A percentile compares a stretch with the other conserved stretches of the same genome.
Conservation (phyloP, 2,113 vertebrate species). For the Diadophis punctatus region DNA sequence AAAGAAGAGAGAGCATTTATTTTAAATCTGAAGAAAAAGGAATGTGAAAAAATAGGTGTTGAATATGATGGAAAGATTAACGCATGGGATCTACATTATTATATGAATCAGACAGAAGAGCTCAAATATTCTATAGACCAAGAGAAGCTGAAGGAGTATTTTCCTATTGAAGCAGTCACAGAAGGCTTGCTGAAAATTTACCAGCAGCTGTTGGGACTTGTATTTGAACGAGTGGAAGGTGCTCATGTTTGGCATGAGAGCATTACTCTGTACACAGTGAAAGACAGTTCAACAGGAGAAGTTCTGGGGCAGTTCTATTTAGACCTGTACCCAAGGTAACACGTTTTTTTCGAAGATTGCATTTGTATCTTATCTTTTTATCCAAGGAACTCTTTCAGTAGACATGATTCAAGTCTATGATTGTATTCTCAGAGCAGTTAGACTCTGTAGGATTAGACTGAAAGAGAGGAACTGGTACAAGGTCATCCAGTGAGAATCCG, state of each 20-base stretch:
- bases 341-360: background rate
- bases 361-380: background rate
- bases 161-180: constrained; percentile 87
- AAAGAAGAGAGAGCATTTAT: constrained; percentile 83
- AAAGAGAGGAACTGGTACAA: background rate
- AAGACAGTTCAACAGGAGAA: constrained; percentile 77
- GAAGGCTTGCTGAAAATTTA: constrained; percentile 86
- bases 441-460: background rate
- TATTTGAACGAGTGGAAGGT: constrained; percentile 73
- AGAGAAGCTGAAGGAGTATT: constrained; percentile 90
- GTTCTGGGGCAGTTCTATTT: constrained; percentile 90
- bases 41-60: constrained; percentile 78
- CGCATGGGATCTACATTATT: constrained; percentile 92
- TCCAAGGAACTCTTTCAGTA: background rate
- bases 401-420: background rate
- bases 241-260: constrained; percentile 84
- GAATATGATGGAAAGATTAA: constrained; percentile 83
- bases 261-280: constrained; percentile 80
- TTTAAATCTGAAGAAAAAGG: constrained; percentile 83
- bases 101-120: constrained; percentile 89
- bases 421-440: background rate
- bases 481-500: background rate
- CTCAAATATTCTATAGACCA: constrained; percentile 89
- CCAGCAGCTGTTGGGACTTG: constrained; percentile 87
- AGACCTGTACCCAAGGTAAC: constrained; percentile 90